These are phyloP conservation scores for Oreonectes daqikongensis DNA, from an alignment of 2,797 vertebrate genomes.

Conservation along the genomic window DNA sequence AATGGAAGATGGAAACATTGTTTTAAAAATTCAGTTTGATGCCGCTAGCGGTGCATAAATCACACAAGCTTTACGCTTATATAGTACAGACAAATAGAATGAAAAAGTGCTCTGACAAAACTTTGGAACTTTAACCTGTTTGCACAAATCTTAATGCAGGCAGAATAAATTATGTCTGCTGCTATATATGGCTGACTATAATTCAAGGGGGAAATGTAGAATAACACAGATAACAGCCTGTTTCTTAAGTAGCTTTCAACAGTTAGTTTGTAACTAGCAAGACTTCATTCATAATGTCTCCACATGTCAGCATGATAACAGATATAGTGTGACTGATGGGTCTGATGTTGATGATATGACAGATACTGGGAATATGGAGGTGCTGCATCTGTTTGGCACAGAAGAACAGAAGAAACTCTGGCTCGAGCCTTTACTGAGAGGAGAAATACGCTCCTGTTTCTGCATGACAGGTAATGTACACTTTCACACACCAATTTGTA, in stretches of 20 bases:
- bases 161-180: too few species aligned
- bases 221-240: too few species aligned
- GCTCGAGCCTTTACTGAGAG: constrained; percentile 89
- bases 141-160: too few species aligned
- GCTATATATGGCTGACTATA: too few species aligned
- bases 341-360: constrained; percentile 27
- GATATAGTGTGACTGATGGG: constrained; percentile 1
- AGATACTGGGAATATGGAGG: constrained; percentile 97
- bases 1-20: neutral
- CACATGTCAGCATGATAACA: neutral
- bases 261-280: neutral
- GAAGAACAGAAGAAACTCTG: constrained; percentile 88
- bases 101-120: too few species aligned
- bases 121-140: too few species aligned
- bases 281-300: neutral
- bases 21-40: neutral
- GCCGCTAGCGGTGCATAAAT: neutral
- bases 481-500: neutral
- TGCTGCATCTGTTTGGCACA: constrained; percentile 90
- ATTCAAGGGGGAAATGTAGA: too few species aligned
- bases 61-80: neutral
- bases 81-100: neutral
- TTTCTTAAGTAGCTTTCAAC: neutral
- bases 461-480: constrained; percentile 89
- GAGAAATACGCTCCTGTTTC: constrained; percentile 90